Evolutionary conservation across 2,797 vertebrate species (phyloP).

Genomic region (Podargus strigoides): DNA sequence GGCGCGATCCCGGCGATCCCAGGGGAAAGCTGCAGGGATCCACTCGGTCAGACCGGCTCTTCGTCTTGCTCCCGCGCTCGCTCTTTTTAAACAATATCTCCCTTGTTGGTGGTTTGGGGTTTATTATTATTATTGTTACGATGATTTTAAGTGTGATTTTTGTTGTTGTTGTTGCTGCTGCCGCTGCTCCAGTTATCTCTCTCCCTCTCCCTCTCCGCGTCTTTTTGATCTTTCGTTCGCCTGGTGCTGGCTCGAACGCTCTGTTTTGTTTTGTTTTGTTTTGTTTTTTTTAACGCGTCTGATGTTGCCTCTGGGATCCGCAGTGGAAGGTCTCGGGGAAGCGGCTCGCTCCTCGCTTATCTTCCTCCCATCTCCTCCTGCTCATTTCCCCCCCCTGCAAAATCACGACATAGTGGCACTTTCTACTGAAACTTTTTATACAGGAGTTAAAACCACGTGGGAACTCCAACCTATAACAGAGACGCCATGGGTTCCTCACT

Average conservation of each 20-base stretch:
- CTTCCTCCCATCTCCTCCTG: constrained; percentile 53
- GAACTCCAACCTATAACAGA: constrained; percentile 77
- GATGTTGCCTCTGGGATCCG: constrained; percentile 50
- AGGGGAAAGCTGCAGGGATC: constrained; percentile 30
- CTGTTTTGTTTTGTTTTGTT: constrained; percentile 47
- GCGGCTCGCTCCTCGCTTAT: constrained; percentile 41
- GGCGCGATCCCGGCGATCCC: constrained; percentile 47
- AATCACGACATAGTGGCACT: constrained; percentile 80
- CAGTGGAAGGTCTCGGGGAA: constrained; percentile 51
- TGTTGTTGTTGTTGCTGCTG: constrained; percentile 33
- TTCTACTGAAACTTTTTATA: constrained; percentile 87
- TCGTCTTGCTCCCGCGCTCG: constrained; percentile 21
- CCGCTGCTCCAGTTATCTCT: constrained; percentile 46
- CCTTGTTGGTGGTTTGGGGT: constrained; percentile 48
- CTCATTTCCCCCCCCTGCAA: constrained; percentile 34
- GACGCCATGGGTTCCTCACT: constrained; percentile 72
- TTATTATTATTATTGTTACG: constrained; percentile 46
- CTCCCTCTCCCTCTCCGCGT: background rate
- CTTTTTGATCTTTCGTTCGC: constrained; percentile 61
- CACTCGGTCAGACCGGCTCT: constrained; percentile 39
- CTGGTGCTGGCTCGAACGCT: constrained; percentile 61
- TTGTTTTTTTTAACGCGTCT: constrained; percentile 54
- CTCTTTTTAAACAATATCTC: constrained; percentile 50
- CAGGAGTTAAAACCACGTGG: constrained; percentile 85
- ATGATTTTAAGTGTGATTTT: constrained; percentile 59